Evolutionary conservation across 2,113 vertebrate genomes (phyloP).

Genomic region (Oncorhynchus masou): DNA sequence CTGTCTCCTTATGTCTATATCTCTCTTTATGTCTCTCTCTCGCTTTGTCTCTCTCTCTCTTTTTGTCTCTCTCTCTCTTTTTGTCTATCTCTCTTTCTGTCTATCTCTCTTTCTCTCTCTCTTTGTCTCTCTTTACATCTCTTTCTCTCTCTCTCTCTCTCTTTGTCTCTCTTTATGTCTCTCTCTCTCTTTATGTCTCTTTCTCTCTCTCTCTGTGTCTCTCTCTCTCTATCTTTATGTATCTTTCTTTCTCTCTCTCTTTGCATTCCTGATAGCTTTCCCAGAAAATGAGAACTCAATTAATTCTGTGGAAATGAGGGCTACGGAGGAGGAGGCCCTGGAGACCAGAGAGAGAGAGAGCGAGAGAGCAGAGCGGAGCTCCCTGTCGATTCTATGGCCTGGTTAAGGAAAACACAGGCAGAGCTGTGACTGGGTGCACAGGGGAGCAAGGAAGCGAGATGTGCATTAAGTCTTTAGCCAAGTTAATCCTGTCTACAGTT

Average conservation of each 20-base stretch:
- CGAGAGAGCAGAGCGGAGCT: slow-evolving; percentile 43
- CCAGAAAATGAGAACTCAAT: slow-evolving; percentile 76
- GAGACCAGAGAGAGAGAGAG: slow-evolving; percentile 34
- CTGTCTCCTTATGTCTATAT: no score
- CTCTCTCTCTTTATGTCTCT: no score
- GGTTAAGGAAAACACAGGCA: slow-evolving; percentile 63
- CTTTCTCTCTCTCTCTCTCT: no score
- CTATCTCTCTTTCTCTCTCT: no score
- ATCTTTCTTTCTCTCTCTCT: not conserved
- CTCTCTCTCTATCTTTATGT: no score
- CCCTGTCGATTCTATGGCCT: slow-evolving; percentile 54
- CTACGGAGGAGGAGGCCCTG: slow-evolving; percentile 37
- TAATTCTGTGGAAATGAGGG: slow-evolving; percentile 73
- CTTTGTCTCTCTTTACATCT: no score
- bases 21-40: no score
- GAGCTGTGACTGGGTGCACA: slow-evolving; percentile 22
- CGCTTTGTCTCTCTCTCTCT: no score
- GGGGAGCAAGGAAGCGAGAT: slow-evolving; percentile 26
- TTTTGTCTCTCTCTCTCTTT: no score
- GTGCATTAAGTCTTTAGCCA: slow-evolving; percentile 55
- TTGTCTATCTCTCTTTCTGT: no score
- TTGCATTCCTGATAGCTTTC: slow-evolving; percentile 58
- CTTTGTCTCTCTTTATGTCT: no score
- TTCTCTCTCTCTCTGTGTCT: no score
- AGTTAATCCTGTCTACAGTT: slow-evolving; percentile 64